Evolutionary conservation across 2,113 vertebrate species (phyloP).

Genomic region (Oriolus oriolus): DNA sequence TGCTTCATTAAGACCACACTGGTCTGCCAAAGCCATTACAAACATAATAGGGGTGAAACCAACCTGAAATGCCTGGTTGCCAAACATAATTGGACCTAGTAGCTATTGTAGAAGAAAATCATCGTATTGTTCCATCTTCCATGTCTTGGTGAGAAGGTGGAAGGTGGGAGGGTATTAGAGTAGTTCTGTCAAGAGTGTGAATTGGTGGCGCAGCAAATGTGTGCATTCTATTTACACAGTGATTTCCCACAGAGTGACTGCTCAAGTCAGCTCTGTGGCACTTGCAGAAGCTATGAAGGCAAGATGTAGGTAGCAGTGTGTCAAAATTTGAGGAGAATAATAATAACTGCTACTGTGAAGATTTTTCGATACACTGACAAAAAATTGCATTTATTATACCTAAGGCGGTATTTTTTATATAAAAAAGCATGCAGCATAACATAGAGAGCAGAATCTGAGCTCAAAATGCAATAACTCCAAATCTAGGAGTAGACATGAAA

Average conservation of each 20-base stretch:
- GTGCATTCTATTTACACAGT: not conserved
- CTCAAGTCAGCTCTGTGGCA: not conserved
- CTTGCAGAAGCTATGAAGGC: not conserved
- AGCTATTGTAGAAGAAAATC: not conserved
- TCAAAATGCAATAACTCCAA: not conserved
- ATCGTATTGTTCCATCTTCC: not conserved
- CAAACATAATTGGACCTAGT: not conserved
- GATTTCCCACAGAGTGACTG: not conserved
- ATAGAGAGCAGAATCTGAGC: not conserved
- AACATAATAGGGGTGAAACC: not conserved
- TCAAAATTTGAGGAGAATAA: not conserved
- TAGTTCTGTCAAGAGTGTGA: not conserved
- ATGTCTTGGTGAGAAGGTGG: not conserved
- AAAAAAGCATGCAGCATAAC: not conserved
- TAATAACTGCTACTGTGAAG: not conserved
- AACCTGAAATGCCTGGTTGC: not conserved
- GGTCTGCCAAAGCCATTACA: not conserved
- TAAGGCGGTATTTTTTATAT: not conserved
- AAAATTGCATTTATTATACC: not conserved
- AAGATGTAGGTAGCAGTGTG: not conserved
- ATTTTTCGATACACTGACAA: not conserved
- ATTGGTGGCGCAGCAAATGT: not conserved
- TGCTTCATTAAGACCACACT: not conserved
- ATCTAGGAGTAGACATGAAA: not conserved
- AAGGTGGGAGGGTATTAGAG: accelerated